A percentile compares a stretch with the other conserved stretches of the same genome.
phyloP scores from a whole-genome alignment of 2,113 vertebrate species.

The Lethenteron camtschaticum region DNA sequence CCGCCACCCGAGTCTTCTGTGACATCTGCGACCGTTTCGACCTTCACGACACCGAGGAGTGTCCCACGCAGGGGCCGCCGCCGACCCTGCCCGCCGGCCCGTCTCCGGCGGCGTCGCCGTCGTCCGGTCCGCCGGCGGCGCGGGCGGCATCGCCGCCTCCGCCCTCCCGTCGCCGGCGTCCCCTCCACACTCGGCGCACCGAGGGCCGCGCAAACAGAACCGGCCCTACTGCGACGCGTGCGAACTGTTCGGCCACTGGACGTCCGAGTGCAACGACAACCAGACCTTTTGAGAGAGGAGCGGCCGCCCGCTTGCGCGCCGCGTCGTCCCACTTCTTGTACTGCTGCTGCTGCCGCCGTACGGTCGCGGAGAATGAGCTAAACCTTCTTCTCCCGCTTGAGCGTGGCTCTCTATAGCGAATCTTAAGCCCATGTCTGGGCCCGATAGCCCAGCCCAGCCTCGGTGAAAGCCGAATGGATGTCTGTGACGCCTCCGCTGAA shows the following conservation, averaged over 20 bases:
- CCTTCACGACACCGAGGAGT: conserved; percentile 83
- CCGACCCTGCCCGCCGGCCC: background rate
- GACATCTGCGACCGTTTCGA: conserved; percentile 96
- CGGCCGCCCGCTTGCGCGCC: no score
- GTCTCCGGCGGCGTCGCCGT: background rate
- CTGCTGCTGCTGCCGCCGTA: no score
- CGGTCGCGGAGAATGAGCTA: no score
- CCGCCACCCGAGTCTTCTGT: conserved; percentile 42
- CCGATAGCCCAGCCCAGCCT: no score
- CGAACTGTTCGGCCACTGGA: conserved; percentile 84
- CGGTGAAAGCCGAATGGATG: no score
- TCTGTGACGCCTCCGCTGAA: no score
- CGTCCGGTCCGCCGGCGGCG: background rate
- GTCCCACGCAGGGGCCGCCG: conserved; percentile 59
- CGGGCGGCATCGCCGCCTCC: background rate
- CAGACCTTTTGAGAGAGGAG: conserved; percentile 49
- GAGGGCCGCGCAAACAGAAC: conserved; percentile 52
- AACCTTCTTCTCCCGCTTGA: no score
- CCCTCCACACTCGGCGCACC: conserved; percentile 60
- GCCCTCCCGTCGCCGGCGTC: conserved; percentile 23
- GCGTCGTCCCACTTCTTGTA: no score
- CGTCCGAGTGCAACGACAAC: conserved; percentile 64
- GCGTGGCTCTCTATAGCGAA: no score
- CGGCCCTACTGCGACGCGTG: conserved; percentile 83
- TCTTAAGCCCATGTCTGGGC: no score